Conservation (phyloP, 2,113 vertebrate genomes). For the Apeltes quadracus region DNA sequence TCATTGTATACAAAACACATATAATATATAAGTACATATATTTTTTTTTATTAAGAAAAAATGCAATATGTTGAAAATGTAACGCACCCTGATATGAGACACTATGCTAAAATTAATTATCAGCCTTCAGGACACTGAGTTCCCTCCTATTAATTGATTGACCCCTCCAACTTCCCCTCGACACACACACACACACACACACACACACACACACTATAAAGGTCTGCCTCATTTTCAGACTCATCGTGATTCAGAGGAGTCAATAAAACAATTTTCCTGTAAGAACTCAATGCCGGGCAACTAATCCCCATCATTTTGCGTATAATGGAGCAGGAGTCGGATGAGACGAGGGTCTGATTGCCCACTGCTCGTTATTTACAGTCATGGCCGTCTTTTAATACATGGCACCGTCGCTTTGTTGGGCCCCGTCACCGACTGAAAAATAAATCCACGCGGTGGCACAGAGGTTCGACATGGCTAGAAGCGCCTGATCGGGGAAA, state of each 20-base stretch:
- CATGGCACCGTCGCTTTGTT: constrained; percentile 38
- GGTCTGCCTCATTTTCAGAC: constrained; percentile 8
- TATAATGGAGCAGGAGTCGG: constrained; percentile 33
- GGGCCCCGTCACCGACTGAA: constrained; percentile 29
- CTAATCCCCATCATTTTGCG: constrained; percentile 9
- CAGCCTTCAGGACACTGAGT: too few relatives aligned
- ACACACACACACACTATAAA: neutral
- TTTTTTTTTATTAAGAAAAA: too few relatives aligned
- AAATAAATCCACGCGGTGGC: constrained; percentile 34
- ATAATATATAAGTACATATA: neutral
- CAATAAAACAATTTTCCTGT: constrained; percentile 2
- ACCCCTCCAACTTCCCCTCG: neutral
- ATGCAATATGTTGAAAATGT: neutral
- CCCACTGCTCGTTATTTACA: constrained; percentile 35
- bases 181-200: neutral
- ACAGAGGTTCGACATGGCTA: constrained; percentile 24
- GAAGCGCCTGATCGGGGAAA: constrained; percentile 29
- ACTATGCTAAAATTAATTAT: neutral
- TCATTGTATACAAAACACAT: neutral
- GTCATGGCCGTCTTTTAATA: constrained; percentile 18
- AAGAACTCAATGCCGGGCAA: neutral
- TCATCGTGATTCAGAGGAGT: constrained; percentile 1
- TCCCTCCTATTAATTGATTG: too few relatives aligned
- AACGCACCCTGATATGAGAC: neutral
- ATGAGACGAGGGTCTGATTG: constrained; percentile 35